phyloP scores from a whole-genome alignment of 2,888 invertebrate genomes.

The Hemaris fuciformis region DNA sequence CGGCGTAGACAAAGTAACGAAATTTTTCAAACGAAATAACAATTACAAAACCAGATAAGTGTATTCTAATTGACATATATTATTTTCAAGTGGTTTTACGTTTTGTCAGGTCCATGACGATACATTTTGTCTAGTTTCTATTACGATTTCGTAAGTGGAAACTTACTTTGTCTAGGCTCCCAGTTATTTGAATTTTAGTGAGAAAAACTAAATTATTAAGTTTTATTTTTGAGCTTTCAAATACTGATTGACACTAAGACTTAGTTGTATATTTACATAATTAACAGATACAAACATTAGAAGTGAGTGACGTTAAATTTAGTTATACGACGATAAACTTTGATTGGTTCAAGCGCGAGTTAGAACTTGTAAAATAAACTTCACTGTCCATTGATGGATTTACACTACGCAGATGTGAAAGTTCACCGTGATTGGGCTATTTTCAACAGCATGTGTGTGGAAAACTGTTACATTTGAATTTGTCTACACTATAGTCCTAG shows the following conservation, averaged over 20 bases:
- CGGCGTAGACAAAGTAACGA: not conserved
- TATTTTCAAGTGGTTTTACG: no score
- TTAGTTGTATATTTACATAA: conserved; percentile 6
- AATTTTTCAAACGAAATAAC: not conserved
- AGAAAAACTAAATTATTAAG: not conserved
- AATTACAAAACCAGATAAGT: not conserved
- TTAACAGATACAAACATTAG: conserved; percentile 7
- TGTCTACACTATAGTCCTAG: no score
- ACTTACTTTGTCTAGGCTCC: not conserved
- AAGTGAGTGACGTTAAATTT: conserved; percentile 14
- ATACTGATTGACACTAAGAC: not conserved
- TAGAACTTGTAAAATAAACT: conserved; percentile 17
- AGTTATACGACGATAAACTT: conserved; percentile 7
- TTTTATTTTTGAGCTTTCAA: not conserved
- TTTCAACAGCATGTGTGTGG: not conserved
- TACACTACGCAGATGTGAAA: conserved; percentile 10
- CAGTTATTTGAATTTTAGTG: not conserved
- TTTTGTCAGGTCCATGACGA: no score
- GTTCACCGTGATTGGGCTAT: not conserved
- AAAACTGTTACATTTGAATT: not conserved
- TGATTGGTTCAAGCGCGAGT: not conserved
- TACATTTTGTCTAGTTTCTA: no score
- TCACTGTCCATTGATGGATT: conserved; percentile 14
- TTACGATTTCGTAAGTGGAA: no score
- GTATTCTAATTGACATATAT: no score